Evolutionary conservation across 2,113 vertebrate genomes (phyloP).

Genomic region (Trichechus manatus): DNA sequence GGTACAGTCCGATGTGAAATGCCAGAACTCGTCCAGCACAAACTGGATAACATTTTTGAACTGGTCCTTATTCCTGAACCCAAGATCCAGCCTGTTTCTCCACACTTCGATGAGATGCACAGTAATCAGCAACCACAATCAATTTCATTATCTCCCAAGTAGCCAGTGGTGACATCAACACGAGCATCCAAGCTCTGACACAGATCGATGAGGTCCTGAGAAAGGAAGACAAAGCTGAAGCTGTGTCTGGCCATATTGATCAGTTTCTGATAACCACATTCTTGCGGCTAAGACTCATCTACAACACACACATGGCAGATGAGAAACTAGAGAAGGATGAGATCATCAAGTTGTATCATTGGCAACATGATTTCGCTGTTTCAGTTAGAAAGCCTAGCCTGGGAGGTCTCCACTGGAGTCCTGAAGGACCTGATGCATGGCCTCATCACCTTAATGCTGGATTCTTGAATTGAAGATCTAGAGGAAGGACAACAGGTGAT

Average conservation of each 20-base stretch:
- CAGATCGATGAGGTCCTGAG: conserved; percentile 99
- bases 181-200: conserved; percentile 97
- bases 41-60: conserved; percentile 98
- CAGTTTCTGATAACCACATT: conserved; percentile 98
- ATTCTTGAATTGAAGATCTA: conserved; percentile 95
- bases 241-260: conserved; percentile 99
- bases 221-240: conserved; percentile 97
- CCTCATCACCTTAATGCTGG: conserved; percentile 96
- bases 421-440: conserved; percentile 99
- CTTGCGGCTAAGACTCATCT: conserved; percentile 97
- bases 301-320: conserved; percentile 97
- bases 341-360: conserved; percentile 96
- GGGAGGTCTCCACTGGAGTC: conserved; percentile 97
- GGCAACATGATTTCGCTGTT: conserved; percentile 99
- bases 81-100: conserved; percentile 95
- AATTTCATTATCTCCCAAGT: conserved; percentile 99
- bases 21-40: conserved; percentile 98
- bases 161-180: conserved; percentile 97
- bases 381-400: conserved; percentile 95
- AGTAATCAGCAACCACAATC: conserved; percentile 98
- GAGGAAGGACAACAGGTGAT: conserved; percentile 97
- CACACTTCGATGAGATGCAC: conserved; percentile 97
- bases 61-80: conserved; percentile 97
- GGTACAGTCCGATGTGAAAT: conserved; percentile 93
- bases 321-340: conserved; percentile 96